phyloP scores from a whole-genome alignment of 2,888 invertebrate genomes.

The Ornithoptera alexandrae region DNA sequence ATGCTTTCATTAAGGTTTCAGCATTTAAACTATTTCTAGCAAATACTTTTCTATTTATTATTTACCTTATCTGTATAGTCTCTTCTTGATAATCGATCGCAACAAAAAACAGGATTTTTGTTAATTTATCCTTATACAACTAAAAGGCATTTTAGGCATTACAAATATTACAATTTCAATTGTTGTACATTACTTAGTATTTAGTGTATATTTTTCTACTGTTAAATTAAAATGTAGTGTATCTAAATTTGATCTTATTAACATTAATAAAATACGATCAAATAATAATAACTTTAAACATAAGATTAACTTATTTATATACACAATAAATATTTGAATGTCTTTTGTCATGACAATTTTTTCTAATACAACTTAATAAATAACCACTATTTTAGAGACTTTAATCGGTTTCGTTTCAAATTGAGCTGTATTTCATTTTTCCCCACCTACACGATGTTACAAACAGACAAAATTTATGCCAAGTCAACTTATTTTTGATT shows the following conservation, averaged over 20 bases:
- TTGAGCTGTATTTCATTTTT: conserved; percentile 28
- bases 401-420: conserved; percentile 26
- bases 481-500: conserved; percentile 25
- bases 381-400: conserved; percentile 21
- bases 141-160: too few relatives aligned
- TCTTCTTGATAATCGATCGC: too few relatives aligned
- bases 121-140: too few relatives aligned
- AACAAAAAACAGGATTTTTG: too few relatives aligned
- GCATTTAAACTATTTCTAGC: not conserved
- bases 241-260: not conserved
- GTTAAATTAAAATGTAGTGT: too few relatives aligned
- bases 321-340: conserved; percentile 1
- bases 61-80: too few relatives aligned
- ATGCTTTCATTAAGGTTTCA: not conserved
- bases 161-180: too few relatives aligned
- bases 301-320: not conserved
- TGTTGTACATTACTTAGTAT: too few relatives aligned
- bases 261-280: not conserved
- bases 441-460: conserved; percentile 26
- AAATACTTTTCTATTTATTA: too few relatives aligned
- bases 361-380: conserved; percentile 8
- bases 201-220: too few relatives aligned
- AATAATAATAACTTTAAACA: not conserved
- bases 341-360: not conserved
- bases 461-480: conserved; percentile 29